Evolutionary conservation across 2,113 vertebrate genomes (phyloP).

Genomic region (Corydoras sp.): DNA sequence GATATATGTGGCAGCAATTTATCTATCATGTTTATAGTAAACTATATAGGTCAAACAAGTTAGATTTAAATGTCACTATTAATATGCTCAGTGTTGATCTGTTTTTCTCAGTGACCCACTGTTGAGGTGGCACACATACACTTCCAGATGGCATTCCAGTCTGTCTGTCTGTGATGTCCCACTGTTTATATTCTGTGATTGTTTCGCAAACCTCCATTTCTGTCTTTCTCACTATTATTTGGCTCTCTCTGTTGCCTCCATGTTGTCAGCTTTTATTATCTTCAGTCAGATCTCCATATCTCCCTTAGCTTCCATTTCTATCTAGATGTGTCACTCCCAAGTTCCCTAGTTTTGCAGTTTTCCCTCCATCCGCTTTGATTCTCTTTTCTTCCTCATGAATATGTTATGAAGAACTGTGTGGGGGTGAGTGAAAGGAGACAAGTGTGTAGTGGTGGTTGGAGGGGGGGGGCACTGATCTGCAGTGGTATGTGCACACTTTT

Average conservation of each 20-base stretch:
- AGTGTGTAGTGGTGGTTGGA: not conserved
- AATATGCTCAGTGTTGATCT: not conserved
- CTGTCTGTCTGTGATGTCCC: constrained; percentile 2
- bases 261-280: not conserved
- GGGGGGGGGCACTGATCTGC: constrained; percentile 4
- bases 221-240: not conserved
- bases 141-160: not conserved
- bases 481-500: constrained; percentile 4
- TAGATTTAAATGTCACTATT: not conserved
- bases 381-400: constrained; percentile 21
- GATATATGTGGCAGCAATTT: no score
- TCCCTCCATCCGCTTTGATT: not conserved
- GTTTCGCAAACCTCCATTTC: not conserved
- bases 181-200: not conserved
- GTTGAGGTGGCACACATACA: not conserved
- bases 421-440: not conserved
- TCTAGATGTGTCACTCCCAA: constrained; percentile 4
- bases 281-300: constrained; percentile 8
- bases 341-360: constrained; percentile 4
- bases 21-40: no score
- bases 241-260: not conserved
- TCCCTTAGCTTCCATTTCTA: constrained; percentile 6
- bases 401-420: constrained; percentile 20
- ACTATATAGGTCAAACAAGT: not conserved
- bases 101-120: not conserved